These are phyloP conservation scores for Serilophus lunatus DNA, from an alignment of 2,113 vertebrate genomes.

Conservation along the genomic window DNA sequence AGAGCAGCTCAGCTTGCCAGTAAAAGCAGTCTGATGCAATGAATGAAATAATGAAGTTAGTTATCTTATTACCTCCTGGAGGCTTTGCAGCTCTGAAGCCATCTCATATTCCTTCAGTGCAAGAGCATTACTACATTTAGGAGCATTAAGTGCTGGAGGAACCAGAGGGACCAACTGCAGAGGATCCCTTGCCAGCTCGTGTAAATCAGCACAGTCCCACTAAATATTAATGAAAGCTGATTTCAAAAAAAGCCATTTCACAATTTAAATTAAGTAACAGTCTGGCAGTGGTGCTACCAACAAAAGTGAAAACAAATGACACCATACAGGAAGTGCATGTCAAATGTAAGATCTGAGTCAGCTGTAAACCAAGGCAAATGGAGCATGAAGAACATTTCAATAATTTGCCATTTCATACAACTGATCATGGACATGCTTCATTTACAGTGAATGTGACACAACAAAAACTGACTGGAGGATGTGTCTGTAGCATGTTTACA, in stretches of 20 bases:
- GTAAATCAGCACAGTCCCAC: neutral
- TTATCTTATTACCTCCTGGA: constrained; percentile 3
- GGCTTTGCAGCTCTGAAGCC: neutral
- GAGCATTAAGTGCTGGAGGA: neutral
- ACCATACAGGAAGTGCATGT: neutral
- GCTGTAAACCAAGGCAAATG: neutral
- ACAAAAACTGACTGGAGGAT: neutral
- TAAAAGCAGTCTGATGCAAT: neutral
- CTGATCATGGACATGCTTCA: neutral
- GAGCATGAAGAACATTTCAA: neutral
- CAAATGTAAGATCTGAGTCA: neutral
- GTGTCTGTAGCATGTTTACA: neutral
- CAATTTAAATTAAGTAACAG: neutral
- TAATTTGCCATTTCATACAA: neutral
- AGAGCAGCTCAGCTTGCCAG: neutral
- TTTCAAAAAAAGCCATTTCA: neutral
- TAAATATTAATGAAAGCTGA: neutral
- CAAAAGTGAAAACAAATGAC: neutral
- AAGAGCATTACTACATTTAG: neutral
- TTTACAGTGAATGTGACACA: neutral
- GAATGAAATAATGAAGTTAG: neutral
- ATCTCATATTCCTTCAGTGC: neutral
- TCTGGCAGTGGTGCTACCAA: neutral
- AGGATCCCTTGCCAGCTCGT: neutral
- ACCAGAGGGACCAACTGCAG: neutral